Conservation (phyloP, 2,888 invertebrate species). For the Drosophila niveifrons region DNA sequence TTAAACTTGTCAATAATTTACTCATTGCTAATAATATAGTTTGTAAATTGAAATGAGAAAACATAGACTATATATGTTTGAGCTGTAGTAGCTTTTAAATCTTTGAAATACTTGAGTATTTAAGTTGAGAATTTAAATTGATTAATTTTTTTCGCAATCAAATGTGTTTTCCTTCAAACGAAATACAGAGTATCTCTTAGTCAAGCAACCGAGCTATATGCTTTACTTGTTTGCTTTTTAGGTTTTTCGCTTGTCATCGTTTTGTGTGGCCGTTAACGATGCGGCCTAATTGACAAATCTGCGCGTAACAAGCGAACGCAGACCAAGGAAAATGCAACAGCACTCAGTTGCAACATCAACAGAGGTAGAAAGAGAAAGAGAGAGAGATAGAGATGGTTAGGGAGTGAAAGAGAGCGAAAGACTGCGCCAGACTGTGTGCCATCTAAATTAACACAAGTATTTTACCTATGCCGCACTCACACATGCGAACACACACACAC, state of each 20-base stretch:
- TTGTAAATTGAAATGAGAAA: too few relatives aligned
- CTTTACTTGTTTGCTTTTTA: slow-evolving; percentile 19
- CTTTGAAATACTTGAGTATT: too few relatives aligned
- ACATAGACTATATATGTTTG: too few relatives aligned
- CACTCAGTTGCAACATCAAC: slow-evolving; percentile 34
- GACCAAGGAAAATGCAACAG: slow-evolving; percentile 50
- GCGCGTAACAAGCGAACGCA: slow-evolving; percentile 65
- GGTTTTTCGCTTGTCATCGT: slow-evolving; percentile 20
- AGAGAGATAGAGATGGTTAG: not conserved
- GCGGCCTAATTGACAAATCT: slow-evolving; percentile 77
- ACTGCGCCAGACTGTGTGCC: slow-evolving; percentile 54
- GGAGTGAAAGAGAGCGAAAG: slow-evolving; percentile 20
- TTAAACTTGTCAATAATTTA: too few relatives aligned
- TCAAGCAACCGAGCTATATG: not conserved
- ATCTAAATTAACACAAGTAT: slow-evolving; percentile 76
- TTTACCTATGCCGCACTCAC: slow-evolving; percentile 53
- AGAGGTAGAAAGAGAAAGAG: slow-evolving; percentile 21
- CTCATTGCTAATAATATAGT: too few relatives aligned
- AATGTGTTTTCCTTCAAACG: too few relatives aligned
- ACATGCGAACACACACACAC: slow-evolving; percentile 26
- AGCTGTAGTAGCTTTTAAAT: too few relatives aligned
- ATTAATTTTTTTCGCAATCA: too few relatives aligned
- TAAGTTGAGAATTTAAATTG: too few relatives aligned
- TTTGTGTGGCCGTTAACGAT: slow-evolving; percentile 55
- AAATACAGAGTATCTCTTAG: slow-evolving; percentile 22